phyloP scores from a whole-genome alignment of 2,113 vertebrate genomes.

The Atractosteus spatula region DNA sequence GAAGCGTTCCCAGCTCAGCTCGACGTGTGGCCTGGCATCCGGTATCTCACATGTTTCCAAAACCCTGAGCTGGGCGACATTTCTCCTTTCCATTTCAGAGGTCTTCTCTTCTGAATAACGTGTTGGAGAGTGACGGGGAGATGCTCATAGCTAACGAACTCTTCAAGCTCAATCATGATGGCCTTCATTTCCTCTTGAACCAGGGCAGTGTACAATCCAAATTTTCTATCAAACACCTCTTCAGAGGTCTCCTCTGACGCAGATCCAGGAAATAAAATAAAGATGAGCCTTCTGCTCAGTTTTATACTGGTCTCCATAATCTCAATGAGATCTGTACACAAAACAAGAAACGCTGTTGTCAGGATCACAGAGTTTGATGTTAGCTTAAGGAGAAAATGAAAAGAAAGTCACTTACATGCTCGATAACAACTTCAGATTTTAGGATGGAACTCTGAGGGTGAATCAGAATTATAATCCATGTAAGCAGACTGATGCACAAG shows the following conservation, averaged over 20 bases:
- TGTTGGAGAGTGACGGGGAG: slow-evolving; percentile 72
- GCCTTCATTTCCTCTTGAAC: slow-evolving; percentile 69
- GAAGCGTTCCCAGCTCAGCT: not conserved
- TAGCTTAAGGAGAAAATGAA: no score
- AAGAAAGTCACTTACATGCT: not conserved
- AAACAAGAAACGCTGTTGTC: not conserved
- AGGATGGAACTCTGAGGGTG: not conserved
- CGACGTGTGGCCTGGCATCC: slow-evolving; percentile 63
- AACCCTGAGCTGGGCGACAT: slow-evolving; percentile 60
- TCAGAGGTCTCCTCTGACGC: slow-evolving; percentile 6
- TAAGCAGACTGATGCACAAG: not conserved
- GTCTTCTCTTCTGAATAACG: slow-evolving; percentile 66
- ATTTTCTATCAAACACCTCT: slow-evolving; percentile 46
- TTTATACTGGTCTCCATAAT: slow-evolving; percentile 47
- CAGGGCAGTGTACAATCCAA: slow-evolving; percentile 65
- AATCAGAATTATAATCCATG: not conserved
- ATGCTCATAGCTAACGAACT: slow-evolving; percentile 50
- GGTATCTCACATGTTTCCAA: slow-evolving; percentile 82
- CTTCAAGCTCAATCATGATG: slow-evolving; percentile 78
- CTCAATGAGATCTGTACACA: slow-evolving; percentile 48
- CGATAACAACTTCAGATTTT: not conserved
- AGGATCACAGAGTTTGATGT: not conserved
- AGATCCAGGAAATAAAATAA: slow-evolving; percentile 49
- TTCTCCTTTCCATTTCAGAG: slow-evolving; percentile 63
- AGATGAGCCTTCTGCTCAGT: slow-evolving; percentile 60